A percentile compares a stretch with the other conserved stretches of the same genome.
phyloP scores from a whole-genome alignment of 2,797 vertebrate genomes.

The Discoglossus pictus region DNA sequence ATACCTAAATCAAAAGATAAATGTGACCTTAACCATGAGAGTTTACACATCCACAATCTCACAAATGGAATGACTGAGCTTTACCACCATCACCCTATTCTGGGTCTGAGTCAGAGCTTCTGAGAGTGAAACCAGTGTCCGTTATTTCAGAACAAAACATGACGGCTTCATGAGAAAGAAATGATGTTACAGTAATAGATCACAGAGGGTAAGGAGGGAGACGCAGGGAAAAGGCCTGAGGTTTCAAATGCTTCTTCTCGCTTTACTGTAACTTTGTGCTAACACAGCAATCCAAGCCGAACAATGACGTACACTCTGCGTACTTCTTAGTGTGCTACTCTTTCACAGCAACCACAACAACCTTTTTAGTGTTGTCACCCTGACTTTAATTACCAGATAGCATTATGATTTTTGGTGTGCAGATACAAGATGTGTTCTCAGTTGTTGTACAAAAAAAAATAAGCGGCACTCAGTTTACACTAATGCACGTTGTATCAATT shows the following conservation, averaged over 20 bases:
- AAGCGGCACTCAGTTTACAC: too few relatives aligned
- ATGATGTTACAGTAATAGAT: constrained; percentile 34
- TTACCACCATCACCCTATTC: not conserved
- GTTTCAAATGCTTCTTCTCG: constrained; percentile 9
- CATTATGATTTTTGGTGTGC: too few relatives aligned
- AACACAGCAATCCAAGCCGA: constrained; percentile 1
- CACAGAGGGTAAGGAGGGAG: not conserved
- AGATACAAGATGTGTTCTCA: too few relatives aligned
- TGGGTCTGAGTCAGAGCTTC: constrained; percentile 27
- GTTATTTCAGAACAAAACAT: constrained; percentile 31
- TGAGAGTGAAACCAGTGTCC: constrained; percentile 39
- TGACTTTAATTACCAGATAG: too few relatives aligned
- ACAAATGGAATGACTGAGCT: constrained; percentile 9
- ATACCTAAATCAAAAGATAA: too few relatives aligned
- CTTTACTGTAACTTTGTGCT: not conserved
- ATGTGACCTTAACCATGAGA: too few relatives aligned
- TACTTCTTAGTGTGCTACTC: not conserved
- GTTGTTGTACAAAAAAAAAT: too few relatives aligned
- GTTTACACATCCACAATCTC: constrained; percentile 12
- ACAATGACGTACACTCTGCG: not conserved
- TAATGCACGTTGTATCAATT: too few relatives aligned
- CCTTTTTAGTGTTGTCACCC: too few relatives aligned
- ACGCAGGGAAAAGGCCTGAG: not conserved
- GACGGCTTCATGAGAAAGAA: constrained; percentile 17
- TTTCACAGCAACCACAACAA: not conserved